Base-by-base conservation (phyloP, 92 coral and sea anemone species). In the Epizoanthus scotinus region DNA sequence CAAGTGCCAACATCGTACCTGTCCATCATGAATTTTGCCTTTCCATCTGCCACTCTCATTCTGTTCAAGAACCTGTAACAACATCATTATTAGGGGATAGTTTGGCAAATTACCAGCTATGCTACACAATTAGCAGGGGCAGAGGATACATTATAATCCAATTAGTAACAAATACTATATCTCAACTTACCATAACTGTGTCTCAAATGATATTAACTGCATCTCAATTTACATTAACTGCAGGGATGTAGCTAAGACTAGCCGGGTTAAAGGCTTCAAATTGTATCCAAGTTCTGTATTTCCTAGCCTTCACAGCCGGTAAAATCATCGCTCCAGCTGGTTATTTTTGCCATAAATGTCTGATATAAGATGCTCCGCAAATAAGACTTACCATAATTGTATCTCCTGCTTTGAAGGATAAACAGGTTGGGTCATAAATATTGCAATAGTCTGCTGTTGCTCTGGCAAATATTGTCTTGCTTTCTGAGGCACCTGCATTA, bases 381-480 rank as follows among this genome's bases (percentile, higher is more conserved):
- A n/a, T n/a, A n/a, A n/a, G n/a, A 63, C 92, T 93, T 77, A 95
- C 99, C 88, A 91, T 84, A 73, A 95, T 81, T 25, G 91, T 86
- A 34, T 93, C 96, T 12, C 99, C 99, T 5, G 89, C 78, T 68
- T 89, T 86, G 64, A 95, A 87, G 2, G 94, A 59, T 66, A 95
- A 73, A 21, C 94, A 92, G 27, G 99, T 86, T 20, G 93, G 88
- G 66, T 95, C 98, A 47, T 91, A 78, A 54, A 95, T 82, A 31
- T 95, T 95, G 27, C 90, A 82, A 67, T 89, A 91, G 74, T 95
- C 99, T 67, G 85, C 86, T n/a, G 91, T 77, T 3, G 99, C 99
- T 74, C 85, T 93, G 31, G 99, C 99, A 63, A 87, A 87, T 4
- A 95, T 74, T 20, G 82, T 83, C 67, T 84, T 87, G 28, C 79